Evolutionary conservation across 1,140 invertebrate genomes (phyloP), one percentile per base, ranked within the genome.

Genomic region (Carposina sasakii): DNA sequence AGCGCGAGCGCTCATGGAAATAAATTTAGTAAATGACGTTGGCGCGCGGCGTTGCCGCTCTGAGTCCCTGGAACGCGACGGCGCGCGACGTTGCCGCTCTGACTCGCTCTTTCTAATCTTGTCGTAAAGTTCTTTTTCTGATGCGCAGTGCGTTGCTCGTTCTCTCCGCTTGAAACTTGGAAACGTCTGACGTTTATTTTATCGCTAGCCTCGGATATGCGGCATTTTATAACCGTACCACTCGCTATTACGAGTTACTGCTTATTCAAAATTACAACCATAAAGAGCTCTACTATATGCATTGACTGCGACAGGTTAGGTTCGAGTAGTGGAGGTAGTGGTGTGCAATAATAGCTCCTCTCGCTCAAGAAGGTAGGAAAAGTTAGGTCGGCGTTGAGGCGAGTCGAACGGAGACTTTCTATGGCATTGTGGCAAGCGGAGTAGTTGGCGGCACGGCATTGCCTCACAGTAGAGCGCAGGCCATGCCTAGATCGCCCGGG

Each of bases 41-140:
- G 68, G 63, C 68, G 59, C 56, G 52, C 63, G 52, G 54, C 71
- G 79, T 81, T 83, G 79, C 79, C 79, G 63, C 68, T 68, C 66
- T 52, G 76, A 57, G 67, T 60, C 62, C 52, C 56, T 71, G 75
- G 77, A 81, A 79, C 77, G 79, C 79, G 74, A 68, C 71, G 67
- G 63, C 53, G 76, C 53, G 76, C 77, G 72, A 54, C 63, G 81
- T 81, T 84, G 81, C 81, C 81, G 67, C 70, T 57, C 69, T 75
- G 73, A 13, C 46, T 49, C 75, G 77, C 79, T 83, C 79, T 83
- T 83, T 83, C 79, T 83, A 83, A 83, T 83, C 79, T 83, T 71
- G 79, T 82, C 78, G 76, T 83, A 83, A 83, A 83, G 79, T 83
- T 83, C 79, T 83, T 83, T 83, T 83, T 83, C 79, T 83, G 79